A percentile compares a stretch with the other conserved stretches of the same genome.
phyloP scores from a whole-genome alignment of 92 coral and sea anemone species.

The Bergia puertoricense region DNA sequence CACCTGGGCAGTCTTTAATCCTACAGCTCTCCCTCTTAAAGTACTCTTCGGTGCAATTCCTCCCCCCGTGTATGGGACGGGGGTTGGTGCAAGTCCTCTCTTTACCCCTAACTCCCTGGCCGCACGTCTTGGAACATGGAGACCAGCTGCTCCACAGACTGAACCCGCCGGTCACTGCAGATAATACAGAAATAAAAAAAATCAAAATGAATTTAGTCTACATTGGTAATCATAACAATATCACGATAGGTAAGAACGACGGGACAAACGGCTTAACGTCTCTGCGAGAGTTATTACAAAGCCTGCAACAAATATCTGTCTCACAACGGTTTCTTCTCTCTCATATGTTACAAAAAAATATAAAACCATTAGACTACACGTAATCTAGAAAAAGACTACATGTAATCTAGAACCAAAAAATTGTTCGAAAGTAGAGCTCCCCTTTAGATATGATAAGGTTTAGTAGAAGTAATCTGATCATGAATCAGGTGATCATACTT shows the following conservation, averaged over 20 bases:
- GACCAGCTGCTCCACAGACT: constrained; percentile 76
- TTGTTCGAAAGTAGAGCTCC: too few relatives aligned
- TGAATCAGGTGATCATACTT: too few relatives aligned
- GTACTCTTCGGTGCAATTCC: constrained; percentile 61
- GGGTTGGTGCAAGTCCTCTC: constrained; percentile 67
- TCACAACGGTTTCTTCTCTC: too few relatives aligned
- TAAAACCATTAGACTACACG: too few relatives aligned
- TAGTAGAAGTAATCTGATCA: too few relatives aligned
- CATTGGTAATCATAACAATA: neutral
- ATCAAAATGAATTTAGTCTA: neutral
- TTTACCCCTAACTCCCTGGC: constrained; percentile 58
- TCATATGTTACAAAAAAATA: too few relatives aligned
- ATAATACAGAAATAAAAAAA: neutral
- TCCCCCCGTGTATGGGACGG: constrained; percentile 70
- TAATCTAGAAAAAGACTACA: too few relatives aligned
- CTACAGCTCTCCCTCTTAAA: constrained; percentile 61
- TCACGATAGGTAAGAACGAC: neutral
- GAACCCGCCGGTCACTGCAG: constrained; percentile 71
- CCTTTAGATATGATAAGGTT: too few relatives aligned
- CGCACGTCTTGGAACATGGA: constrained; percentile 71
- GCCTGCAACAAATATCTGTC: too few relatives aligned
- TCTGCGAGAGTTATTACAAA: neutral
- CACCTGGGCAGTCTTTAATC: constrained; percentile 74
- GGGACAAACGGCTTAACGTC: neutral
- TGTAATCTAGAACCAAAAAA: too few relatives aligned